Evolutionary conservation across 2,797 vertebrate species (phyloP).

Genomic region (Dendrocincla fuliginosa): DNA sequence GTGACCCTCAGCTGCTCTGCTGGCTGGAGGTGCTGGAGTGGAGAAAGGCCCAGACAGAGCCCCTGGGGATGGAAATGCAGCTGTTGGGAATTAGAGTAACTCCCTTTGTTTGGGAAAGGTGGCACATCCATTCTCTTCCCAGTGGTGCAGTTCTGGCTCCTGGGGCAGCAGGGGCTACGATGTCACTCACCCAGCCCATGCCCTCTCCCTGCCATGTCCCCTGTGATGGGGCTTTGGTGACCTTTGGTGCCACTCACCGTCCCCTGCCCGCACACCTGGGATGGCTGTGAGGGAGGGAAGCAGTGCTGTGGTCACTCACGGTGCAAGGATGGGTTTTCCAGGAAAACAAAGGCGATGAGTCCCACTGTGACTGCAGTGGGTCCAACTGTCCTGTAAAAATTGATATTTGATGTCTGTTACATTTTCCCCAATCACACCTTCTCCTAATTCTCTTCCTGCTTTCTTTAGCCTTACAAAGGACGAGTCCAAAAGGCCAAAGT

Average conservation of each 20-base stretch:
- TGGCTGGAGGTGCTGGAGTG: not conserved
- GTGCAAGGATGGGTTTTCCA: not conserved
- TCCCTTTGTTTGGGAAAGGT: not conserved
- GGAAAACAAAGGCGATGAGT: not conserved
- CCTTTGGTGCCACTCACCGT: not conserved
- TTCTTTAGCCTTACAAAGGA: constrained; percentile 94
- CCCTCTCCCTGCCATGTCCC: not conserved
- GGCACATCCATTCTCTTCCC: no score
- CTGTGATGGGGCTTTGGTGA: not conserved
- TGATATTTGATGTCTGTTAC: not conserved
- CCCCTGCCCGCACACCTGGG: not conserved
- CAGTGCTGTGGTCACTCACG: not conserved
- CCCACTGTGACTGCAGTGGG: fast-evolving
- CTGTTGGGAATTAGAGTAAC: not conserved
- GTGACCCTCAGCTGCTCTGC: not conserved
- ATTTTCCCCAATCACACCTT: not conserved
- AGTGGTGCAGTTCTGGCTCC: not conserved
- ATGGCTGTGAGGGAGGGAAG: not conserved
- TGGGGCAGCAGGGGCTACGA: not conserved
- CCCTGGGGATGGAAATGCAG: not conserved
- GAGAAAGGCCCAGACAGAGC: not conserved
- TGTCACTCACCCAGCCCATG: not conserved
- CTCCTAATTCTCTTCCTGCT: constrained; percentile 49
- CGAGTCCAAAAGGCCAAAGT: constrained; percentile 99
- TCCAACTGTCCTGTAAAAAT: not conserved